Conservation (phyloP, 2,113 vertebrate species). For the Prochilodus magdalenae region DNA sequence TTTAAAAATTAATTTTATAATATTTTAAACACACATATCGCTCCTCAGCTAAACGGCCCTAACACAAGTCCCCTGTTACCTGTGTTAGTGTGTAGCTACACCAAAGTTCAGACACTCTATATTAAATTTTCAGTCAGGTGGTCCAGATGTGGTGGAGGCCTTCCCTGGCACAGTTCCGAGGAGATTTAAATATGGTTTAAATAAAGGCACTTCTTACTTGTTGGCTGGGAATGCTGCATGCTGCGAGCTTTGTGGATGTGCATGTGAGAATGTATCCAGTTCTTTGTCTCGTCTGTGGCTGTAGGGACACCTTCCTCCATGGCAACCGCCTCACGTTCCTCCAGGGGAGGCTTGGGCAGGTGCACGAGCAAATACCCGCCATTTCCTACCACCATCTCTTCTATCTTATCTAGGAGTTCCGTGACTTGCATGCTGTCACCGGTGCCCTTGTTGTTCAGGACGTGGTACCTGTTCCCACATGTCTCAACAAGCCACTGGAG, state of each 20-base stretch:
- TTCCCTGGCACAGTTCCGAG: too few species aligned
- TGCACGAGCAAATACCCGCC: background rate
- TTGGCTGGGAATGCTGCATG: background rate
- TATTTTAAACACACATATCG: too few species aligned
- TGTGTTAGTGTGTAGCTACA: too few species aligned
- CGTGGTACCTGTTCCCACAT: conserved; percentile 28
- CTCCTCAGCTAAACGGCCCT: too few species aligned
- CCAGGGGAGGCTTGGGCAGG: background rate
- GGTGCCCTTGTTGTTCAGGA: conserved; percentile 8
- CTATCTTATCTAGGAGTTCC: conserved; percentile 15
- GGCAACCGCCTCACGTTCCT: too few species aligned
- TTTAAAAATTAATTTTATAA: too few species aligned
- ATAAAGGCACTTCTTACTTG: too few species aligned
- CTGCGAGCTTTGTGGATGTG: background rate
- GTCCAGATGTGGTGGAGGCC: too few species aligned
- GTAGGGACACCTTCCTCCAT: background rate
- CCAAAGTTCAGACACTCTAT: too few species aligned
- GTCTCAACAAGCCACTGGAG: conserved; percentile 16
- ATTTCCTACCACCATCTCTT: conserved; percentile 7
- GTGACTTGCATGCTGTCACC: conserved; percentile 3
- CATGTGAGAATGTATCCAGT: background rate
- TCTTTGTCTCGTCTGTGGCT: background rate
- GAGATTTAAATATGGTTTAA: too few species aligned
- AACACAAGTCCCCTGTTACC: too few species aligned
- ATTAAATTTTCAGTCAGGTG: too few species aligned